Evolutionary conservation across 2,797 vertebrate genomes (phyloP).

Genomic region (Synaphobranchus kaupii): DNA sequence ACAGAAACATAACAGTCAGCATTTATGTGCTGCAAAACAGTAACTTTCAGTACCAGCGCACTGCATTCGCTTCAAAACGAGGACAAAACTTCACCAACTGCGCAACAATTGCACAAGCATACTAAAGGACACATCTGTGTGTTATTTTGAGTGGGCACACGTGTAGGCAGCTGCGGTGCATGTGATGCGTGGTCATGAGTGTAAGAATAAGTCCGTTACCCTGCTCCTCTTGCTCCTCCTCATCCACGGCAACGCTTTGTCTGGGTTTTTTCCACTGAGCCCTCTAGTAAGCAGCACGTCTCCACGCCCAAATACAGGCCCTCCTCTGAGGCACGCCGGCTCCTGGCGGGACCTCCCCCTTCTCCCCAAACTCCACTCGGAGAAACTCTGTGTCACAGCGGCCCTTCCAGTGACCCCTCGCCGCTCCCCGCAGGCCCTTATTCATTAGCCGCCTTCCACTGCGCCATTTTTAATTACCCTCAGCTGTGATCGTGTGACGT

Average conservation of each 20-base stretch:
- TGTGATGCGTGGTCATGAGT: not conserved
- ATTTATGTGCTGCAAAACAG: not conserved
- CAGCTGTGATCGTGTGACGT: not conserved
- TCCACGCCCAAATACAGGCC: not conserved
- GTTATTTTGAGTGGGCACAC: not conserved
- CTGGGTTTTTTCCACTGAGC: not conserved
- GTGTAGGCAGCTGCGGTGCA: not conserved
- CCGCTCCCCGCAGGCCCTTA: not conserved
- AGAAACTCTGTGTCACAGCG: not conserved
- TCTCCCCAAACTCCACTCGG: not conserved
- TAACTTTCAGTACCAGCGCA: not conserved
- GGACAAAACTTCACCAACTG: not conserved
- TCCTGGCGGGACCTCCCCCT: not conserved
- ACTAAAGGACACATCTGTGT: not conserved
- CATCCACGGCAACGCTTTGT: no score
- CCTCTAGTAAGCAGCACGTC: not conserved
- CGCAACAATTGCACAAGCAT: not conserved
- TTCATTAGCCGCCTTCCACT: not conserved
- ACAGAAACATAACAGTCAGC: not conserved
- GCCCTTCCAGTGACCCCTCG: not conserved
- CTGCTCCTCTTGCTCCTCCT: not conserved
- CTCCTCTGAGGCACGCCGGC: not conserved
- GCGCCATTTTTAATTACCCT: not conserved
- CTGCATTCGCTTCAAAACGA: not conserved
- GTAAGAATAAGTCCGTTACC: not conserved